Base-by-base conservation (phyloP, 2,888 invertebrate genomes). In the Euzophera pinguis region DNA sequence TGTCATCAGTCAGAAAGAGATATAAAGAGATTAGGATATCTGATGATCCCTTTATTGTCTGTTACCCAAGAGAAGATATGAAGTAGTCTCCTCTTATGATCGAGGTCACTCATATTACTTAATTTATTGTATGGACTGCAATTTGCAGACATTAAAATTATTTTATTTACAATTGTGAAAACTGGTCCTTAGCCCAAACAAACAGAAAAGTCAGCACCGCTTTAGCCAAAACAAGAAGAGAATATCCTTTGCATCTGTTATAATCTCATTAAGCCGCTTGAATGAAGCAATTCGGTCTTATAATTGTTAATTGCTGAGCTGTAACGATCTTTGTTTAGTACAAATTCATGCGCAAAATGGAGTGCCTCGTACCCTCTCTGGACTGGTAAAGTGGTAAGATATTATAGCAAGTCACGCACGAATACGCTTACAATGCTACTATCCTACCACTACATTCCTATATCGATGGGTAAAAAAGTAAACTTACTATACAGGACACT, bases 291-390 rank as follows among this genome's bases (percentile, higher is more conserved):
- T 84, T 80, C 60, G 63, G 69, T 68, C 71, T 73, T 74, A 69
- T 73, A 75, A 78, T 76, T 78, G 77, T 76, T 78, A 74, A 78
- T 79, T 79, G 70, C 69, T 66, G 67, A 63, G 71, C 65, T 67
- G 67, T 73, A 73, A 82, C 71, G 68, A 72, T 75, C 75, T 81
- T 82, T 84, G 77, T 75, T 84, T 74, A 76, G 75, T 71, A 73
- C 72, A 69, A 59, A 71, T 78, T 69, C 65, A 65, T 50, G 65
- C 58, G 59, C 59, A 64, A 63, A 68, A 57, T 57, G 58, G 61
- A 54, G 32, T 60, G 61, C 43, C 62, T 53, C 53, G 51, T 57
- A 56, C 60, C 64, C 63, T 58, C 53, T 48, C 55, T 57, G 56
- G 59, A 65, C 65, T 61, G 58, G 50, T 22, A 55, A 53, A 65